Evolutionary conservation across 2,113 vertebrate species (phyloP), one percentile per base, ranked within the genome.

Genomic region (Oryzias woworae): DNA sequence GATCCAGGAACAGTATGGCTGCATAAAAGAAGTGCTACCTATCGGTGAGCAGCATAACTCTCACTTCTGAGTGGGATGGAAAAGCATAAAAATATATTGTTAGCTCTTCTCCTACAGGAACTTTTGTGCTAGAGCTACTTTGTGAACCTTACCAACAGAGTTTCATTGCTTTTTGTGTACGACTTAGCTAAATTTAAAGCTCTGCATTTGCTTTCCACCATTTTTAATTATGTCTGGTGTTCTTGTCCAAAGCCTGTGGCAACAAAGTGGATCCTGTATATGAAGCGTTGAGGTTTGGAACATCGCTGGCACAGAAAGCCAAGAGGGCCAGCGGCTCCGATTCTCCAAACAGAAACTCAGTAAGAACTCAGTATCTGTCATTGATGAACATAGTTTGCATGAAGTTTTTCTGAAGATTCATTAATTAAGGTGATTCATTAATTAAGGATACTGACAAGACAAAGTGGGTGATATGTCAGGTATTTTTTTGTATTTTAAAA

Each of bases 11-110:
- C 97, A 99, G 80, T 99, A 98, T 77, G 96, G 96, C 83, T 99
- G 96, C 87, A 99, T 99, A 88, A 98, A 97, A 85, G 97, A 99
- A 92, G 97, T 99, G 59, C 97, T 99, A 95, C 97, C 97, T 66
- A 98, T 98, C 41, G 97, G 97, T 99, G 88, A 95, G 95, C 1
- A 23, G 24, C 65, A 54, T 41, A 28, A 12, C 56, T 59, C 52
- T 62, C 7, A 43, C 46, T 10, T 51, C 53, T 26, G 20, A 15
- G 51, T 36, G 20, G 36, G 4, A 36, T 74, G 7, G 7, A 15
- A 47, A 23, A n/a, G 23, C 44, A 44, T 14, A 14, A 5, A 54
- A 41, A 42, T 4, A 4, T 43, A 63, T n/a, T 36, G 12, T 36
- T 36, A 12, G 12, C 10, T 36, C 15, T 26, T 45, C 22, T n/a